phyloP scores from a whole-genome alignment of 92 coral and sea anemone genomes.

The Siderastrea radians region DNA sequence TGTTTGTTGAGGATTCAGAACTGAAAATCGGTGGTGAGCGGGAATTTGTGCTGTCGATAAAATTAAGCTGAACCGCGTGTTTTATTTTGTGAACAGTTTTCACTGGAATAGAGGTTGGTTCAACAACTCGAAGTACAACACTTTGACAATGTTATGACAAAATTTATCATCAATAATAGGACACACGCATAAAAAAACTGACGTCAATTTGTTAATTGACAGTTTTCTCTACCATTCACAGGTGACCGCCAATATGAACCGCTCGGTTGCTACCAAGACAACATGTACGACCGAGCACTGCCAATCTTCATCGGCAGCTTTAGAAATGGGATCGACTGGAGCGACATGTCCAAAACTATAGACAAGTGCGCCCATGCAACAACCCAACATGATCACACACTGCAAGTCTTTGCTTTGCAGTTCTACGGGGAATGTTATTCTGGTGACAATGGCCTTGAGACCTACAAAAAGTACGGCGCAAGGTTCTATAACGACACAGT shows the following conservation, averaged over 20 bases:
- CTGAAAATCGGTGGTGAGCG: too few relatives aligned
- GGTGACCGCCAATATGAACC: slow-evolving; percentile 50
- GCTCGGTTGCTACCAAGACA: slow-evolving; percentile 67
- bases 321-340: slow-evolving; percentile 60
- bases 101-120: too few relatives aligned
- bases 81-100: too few relatives aligned
- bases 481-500: background rate
- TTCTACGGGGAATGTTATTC: slow-evolving; percentile 82
- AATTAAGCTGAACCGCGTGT: too few relatives aligned
- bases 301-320: slow-evolving; percentile 52
- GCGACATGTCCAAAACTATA: slow-evolving; percentile 55
- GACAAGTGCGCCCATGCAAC: slow-evolving; percentile 57
- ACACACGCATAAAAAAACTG: too few relatives aligned
- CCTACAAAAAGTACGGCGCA: slow-evolving; percentile 45
- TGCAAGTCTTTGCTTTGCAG: slow-evolving; percentile 72
- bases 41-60: too few relatives aligned
- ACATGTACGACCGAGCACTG: slow-evolving; percentile 33
- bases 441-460: slow-evolving; percentile 45
- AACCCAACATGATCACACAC: slow-evolving; percentile 16
- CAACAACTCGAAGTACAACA: background rate
- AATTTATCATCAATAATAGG: too few relatives aligned
- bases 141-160: too few relatives aligned
- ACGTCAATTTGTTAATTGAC: background rate
- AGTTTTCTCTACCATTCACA: background rate
- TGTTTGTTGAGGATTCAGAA: too few relatives aligned